These are phyloP conservation scores for Drosophila anomalata DNA, from an alignment of 2,888 invertebrate genomes.

Conservation along the genomic window DNA sequence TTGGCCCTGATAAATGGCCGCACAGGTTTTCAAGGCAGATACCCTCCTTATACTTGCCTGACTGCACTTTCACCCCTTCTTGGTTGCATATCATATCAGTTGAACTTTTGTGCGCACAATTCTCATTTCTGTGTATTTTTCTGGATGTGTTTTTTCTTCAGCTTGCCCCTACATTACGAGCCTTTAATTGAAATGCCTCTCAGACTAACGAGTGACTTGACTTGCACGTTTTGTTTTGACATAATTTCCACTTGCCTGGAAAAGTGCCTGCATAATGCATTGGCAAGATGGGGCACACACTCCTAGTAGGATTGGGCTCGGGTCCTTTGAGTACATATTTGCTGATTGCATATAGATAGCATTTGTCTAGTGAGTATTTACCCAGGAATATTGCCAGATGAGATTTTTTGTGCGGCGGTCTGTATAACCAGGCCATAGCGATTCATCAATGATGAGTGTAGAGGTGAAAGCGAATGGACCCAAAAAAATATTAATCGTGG, in stretches of 20 bases:
- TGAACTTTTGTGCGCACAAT: constrained; percentile 50
- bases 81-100: constrained; percentile 66
- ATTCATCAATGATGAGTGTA: constrained; percentile 9
- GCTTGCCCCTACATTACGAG: constrained; percentile 20
- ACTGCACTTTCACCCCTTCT: constrained; percentile 10
- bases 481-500: not conserved
- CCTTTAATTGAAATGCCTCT: constrained; percentile 69
- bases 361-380: constrained; percentile 62
- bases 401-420: constrained; percentile 4
- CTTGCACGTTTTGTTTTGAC: constrained; percentile 70
- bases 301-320: constrained; percentile 40
- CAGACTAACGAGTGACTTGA: constrained; percentile 57
- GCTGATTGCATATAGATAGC: constrained; percentile 77
- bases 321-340: constrained; percentile 60
- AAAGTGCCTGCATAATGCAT: constrained; percentile 54
- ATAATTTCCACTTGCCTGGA: constrained; percentile 70
- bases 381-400: constrained; percentile 30
- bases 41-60: not conserved
- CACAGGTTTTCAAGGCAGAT: constrained; percentile 48
- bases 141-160: constrained; percentile 12
- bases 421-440: constrained; percentile 25
- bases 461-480: not conserved
- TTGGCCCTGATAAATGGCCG: constrained; percentile 68
- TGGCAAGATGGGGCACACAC: constrained; percentile 11
- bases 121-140: constrained; percentile 25